phyloP scores from a whole-genome alignment of 2,113 vertebrate genomes.

The Lucifuga dentata region DNA sequence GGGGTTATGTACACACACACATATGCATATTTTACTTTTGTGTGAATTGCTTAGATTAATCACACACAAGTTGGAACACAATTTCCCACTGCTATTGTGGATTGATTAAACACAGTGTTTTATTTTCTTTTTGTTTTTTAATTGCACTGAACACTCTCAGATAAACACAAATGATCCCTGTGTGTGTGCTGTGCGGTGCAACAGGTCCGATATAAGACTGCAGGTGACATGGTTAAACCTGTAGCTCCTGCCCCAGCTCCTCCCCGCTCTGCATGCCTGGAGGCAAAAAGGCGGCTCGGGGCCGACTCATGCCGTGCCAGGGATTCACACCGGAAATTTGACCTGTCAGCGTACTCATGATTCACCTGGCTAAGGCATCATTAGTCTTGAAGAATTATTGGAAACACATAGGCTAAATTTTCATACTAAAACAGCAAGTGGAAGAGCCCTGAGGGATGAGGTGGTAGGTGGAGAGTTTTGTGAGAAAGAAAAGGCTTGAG shows the following conservation, averaged over 20 bases:
- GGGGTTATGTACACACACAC: too few species aligned
- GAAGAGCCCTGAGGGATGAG: slow-evolving; percentile 55
- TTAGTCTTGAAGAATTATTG: slow-evolving; percentile 84
- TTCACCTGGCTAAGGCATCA: slow-evolving; percentile 83
- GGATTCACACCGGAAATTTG: slow-evolving; percentile 84
- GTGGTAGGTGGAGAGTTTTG: slow-evolving; percentile 45
- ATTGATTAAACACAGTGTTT: too few species aligned
- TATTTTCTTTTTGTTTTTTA: too few species aligned
- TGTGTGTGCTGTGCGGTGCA: slow-evolving; percentile 35
- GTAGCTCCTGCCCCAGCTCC: slow-evolving; percentile 46
- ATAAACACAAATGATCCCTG: neutral
- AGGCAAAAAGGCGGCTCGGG: slow-evolving; percentile 55
- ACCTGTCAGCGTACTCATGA: slow-evolving; percentile 83
- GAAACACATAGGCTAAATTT: slow-evolving; percentile 77
- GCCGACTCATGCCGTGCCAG: slow-evolving; percentile 81
- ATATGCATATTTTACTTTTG: too few species aligned
- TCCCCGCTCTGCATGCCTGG: slow-evolving; percentile 49
- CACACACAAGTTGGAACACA: too few species aligned
- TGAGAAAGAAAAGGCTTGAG: slow-evolving; percentile 26
- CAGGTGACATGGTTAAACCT: slow-evolving; percentile 71
- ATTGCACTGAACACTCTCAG: neutral
- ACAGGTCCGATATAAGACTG: slow-evolving; percentile 45
- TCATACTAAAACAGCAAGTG: slow-evolving; percentile 72
- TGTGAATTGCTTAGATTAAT: too few species aligned
- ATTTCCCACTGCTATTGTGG: too few species aligned